Evolutionary conservation across 92 coral and sea anemone species (phyloP).

Genomic region (Umimayanthus kanabou): DNA sequence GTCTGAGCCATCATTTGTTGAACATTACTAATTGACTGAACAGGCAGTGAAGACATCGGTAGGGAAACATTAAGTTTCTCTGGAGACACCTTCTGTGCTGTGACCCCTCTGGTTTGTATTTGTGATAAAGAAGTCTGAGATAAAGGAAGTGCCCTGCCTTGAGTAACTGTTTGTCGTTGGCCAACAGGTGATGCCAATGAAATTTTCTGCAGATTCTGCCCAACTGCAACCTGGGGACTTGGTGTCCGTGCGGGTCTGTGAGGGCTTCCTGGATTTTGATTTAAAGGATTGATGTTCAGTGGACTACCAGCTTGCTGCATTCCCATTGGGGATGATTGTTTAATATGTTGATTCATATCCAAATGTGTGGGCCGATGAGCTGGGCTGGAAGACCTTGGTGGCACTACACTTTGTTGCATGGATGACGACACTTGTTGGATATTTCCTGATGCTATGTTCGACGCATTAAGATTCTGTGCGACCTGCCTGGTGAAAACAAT

Average conservation of each 20-base stretch:
- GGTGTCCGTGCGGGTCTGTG: slow-evolving; percentile 48
- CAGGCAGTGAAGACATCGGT: slow-evolving; percentile 31
- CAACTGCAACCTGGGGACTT: slow-evolving; percentile 52
- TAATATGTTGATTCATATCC: slow-evolving; percentile 43
- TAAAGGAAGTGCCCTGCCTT: background rate
- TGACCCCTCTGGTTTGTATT: slow-evolving; percentile 6
- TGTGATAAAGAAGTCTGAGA: slow-evolving; percentile 25
- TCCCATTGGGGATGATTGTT: slow-evolving; percentile 44
- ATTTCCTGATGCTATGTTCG: slow-evolving; percentile 34
- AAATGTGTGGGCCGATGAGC: slow-evolving; percentile 36
- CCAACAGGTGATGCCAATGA: slow-evolving; percentile 19
- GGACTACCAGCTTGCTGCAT: slow-evolving; percentile 53
- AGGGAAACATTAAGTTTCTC: slow-evolving; percentile 26
- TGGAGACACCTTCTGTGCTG: slow-evolving; percentile 8
- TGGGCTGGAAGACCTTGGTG: slow-evolving; percentile 45
- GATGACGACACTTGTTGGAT: slow-evolving; percentile 23
- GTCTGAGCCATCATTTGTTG: slow-evolving; percentile 23
- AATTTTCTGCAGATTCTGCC: slow-evolving; percentile 28
- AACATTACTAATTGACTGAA: background rate
- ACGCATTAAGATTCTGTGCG: slow-evolving; percentile 47
- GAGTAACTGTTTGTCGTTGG: slow-evolving; percentile 13
- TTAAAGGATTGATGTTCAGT: slow-evolving; percentile 49
- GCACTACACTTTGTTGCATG: slow-evolving; percentile 19
- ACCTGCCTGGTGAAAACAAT: slow-evolving; percentile 67
- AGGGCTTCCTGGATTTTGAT: slow-evolving; percentile 66